Evolutionary conservation across 2,888 invertebrate species (phyloP).

Genomic region (Plutella xylostella): DNA sequence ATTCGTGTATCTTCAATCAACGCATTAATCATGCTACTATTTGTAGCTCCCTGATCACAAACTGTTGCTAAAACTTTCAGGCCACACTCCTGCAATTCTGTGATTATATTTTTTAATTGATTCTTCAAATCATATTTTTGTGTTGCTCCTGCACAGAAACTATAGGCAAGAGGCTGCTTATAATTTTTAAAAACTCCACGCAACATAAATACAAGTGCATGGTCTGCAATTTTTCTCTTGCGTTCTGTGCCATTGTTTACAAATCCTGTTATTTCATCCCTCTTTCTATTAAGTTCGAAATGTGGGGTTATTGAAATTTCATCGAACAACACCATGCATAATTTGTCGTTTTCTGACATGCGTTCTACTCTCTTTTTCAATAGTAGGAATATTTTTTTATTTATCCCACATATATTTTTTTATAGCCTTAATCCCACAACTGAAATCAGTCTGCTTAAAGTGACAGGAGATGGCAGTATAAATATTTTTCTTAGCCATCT

Average conservation of each 20-base stretch:
- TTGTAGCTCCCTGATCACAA: slow-evolving; percentile 14
- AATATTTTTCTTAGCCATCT: slow-evolving; percentile 6
- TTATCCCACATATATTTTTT: too few relatives aligned
- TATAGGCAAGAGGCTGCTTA: slow-evolving; percentile 14
- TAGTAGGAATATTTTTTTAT: slow-evolving; percentile 4
- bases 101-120: slow-evolving; percentile 4
- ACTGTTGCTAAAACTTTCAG: slow-evolving; percentile 3
- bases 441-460: slow-evolving; percentile 2
- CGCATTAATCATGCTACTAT: slow-evolving; percentile 10
- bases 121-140: slow-evolving; percentile 8
- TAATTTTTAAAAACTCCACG: slow-evolving; percentile 12
- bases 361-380: not conserved
- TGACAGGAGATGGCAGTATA: slow-evolving; percentile 4
- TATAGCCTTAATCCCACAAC: not conserved
- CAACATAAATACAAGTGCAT: slow-evolving; percentile 15
- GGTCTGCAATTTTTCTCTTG: slow-evolving; percentile 11
- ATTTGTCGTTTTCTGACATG: not conserved
- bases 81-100: not conserved
- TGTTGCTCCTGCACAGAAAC: slow-evolving; percentile 13
- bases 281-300: slow-evolving; percentile 6
- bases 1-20: slow-evolving; percentile 9
- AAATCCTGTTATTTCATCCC: slow-evolving; percentile 6
- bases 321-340: slow-evolving; percentile 8
- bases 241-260: not conserved
- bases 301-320: slow-evolving; percentile 11